Evolutionary conservation across 2,797 vertebrate genomes (phyloP), one percentile per base, ranked within the genome.

Genomic region (Myotis daubentonii): DNA sequence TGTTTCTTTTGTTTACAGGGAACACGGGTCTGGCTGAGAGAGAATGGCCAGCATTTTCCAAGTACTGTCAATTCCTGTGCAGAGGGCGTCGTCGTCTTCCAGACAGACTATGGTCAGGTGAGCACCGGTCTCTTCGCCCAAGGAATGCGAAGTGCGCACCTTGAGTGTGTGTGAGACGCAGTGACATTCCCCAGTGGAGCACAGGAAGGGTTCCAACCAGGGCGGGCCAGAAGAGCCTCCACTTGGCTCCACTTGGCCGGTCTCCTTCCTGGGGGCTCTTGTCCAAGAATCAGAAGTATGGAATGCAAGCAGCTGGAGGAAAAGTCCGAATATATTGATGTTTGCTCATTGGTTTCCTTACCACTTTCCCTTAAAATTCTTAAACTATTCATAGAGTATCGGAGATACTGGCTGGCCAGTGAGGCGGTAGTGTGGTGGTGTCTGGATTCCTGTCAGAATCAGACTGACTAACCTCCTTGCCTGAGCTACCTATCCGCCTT

Each of bases 31-130:
- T 99, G 99, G 99, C 97, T 99, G 94, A 98, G 98, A 98, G 99
- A 99, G 98, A 99, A 99, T 85, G 99, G 99, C 53, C 99, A 99
- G 97, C 98, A 99, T 96, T 99, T 99, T 89, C 99, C 99, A 96
- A 99, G 99, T 97, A 99, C 99, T 8, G 99, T 99, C 94, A 99
- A 99, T 87, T 99, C 99, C 49, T 99, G 99, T 93, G 99, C 99
- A 0, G 99, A 99, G 91, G 99, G 99, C 0, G 98, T 99, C 0
- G 91, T 99, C 0, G 99, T 99, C 95, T 99, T 99, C 96, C 98
- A 98, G 97, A 99, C 99, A 0, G 99, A 99, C 98, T 99, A 99
- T 95, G 99, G 99, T 74, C 99, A 99, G 99, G 99, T 99, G 98
- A 98, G 98, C n/a, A 0, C 38, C 3, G 3, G 53, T 13, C 15